phyloP scores from a whole-genome alignment of 2,113 vertebrate species.

The Pedetes capensis region DNA sequence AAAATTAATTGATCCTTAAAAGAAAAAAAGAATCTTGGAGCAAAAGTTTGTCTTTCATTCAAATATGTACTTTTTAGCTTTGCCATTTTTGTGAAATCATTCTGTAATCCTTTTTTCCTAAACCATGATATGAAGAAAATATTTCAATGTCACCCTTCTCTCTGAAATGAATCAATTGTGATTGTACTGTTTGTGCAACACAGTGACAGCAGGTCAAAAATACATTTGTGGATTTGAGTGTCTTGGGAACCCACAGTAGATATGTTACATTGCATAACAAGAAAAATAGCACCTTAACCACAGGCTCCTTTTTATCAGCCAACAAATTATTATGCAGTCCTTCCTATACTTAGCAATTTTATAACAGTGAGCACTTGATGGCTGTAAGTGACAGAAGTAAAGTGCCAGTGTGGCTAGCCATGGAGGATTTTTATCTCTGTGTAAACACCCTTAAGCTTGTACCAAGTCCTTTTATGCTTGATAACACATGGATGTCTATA shows the following conservation, averaged over 20 bases:
- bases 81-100: constrained; percentile 1
- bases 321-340: neutral
- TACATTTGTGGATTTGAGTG: neutral
- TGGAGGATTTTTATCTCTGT: constrained; percentile 1
- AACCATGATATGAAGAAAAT: neutral
- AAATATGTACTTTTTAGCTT: neutral
- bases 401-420: neutral
- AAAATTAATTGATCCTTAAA: neutral
- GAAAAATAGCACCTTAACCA: constrained; percentile 33
- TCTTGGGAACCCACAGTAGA: neutral
- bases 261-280: neutral
- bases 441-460: constrained; percentile 5
- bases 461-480: constrained; percentile 30
- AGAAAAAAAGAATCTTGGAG: neutral
- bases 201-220: neutral
- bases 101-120: neutral
- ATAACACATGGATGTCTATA: neutral
- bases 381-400: neutral
- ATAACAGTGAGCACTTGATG: neutral
- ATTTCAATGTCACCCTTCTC: neutral
- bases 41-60: neutral
- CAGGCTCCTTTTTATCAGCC: constrained; percentile 52
- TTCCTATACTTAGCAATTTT: neutral
- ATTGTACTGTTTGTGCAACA: neutral
- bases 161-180: neutral